Base-by-base conservation (phyloP, 2,888 invertebrate species). In the Napeogenes inachia region DNA sequence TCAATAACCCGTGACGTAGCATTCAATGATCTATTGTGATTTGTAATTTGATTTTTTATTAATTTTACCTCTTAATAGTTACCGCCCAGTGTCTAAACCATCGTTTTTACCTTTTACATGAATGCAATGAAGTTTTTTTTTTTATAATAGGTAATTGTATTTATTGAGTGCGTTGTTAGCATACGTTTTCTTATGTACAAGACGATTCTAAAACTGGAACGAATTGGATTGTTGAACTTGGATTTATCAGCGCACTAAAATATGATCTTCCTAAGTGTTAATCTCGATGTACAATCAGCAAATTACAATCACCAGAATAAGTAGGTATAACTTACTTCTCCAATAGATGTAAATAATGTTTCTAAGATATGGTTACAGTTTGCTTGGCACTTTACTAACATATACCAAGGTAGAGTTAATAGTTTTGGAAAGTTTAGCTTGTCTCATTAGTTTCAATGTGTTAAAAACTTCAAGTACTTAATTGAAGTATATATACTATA, bases 401-500 rank as follows among this genome's bases (percentile, higher is more conserved):
- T 10, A 42, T 42, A 3, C 42, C 5, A 6, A 38, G 12, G 13
- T 42, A 56, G 42, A 47, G 8, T 46, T 35, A 4, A 13, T 56
- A 21, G 42, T 61, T 63, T 65, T 33, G 46, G 45, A 30, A 55
- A 54, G 45, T 10, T 45, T 55, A 45, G 59, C 67, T 65, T 63
- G 67, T 59, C 57, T 58, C 61, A 67, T 65, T 67, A 67, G 65
- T 65, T 67, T 67, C 61, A 63, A 64, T 59, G 32, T 45, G 54
- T 57, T 38, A 30, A 57, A 67, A 65, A 65, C 62, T 63, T 65
- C 67, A 63, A 65, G 63, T 65, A 60, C 46, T 33, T 54, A 45
- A 61, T 30, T 50, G 47, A 50, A 21, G 21, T 50, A 30, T 50
- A 50, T 50, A 21, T 50, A 65, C 42, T 42, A 42, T 42, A 21